Conservation (phyloP, 2,113 vertebrate genomes). For the Ahaetulla prasina region DNA sequence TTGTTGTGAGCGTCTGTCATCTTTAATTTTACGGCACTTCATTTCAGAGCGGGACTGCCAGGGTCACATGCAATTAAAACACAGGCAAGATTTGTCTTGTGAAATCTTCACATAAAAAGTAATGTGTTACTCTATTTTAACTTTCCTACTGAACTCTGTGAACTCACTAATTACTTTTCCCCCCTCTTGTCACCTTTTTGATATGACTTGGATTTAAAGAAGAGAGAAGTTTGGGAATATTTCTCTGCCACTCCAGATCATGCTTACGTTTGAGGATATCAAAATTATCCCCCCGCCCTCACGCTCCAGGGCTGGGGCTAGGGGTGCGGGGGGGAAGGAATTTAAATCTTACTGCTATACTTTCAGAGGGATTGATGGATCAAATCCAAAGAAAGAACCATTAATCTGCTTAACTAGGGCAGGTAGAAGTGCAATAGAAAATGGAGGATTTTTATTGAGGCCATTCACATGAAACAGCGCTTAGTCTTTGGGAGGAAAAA, state of each 20-base stretch:
- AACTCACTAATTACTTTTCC: slow-evolving; percentile 87
- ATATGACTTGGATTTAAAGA: slow-evolving; percentile 82
- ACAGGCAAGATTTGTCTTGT: slow-evolving; percentile 82
- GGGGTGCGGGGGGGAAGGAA: slow-evolving; percentile 53
- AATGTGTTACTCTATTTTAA: slow-evolving; percentile 86
- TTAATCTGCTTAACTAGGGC: slow-evolving; percentile 80
- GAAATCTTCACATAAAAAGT: slow-evolving; percentile 88
- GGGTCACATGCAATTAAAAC: slow-evolving; percentile 91
- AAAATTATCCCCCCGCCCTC: slow-evolving; percentile 67
- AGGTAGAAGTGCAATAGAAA: slow-evolving; percentile 72
- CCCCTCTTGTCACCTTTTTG: slow-evolving; percentile 83
- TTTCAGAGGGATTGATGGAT: slow-evolving; percentile 72
- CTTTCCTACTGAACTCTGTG: slow-evolving; percentile 82
- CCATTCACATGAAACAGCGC: slow-evolving; percentile 59
- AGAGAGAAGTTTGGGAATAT: slow-evolving; percentile 78
- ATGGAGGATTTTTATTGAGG: slow-evolving; percentile 64
- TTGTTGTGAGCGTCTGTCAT: slow-evolving; percentile 84
- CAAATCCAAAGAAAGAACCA: slow-evolving; percentile 73
- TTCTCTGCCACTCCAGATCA: slow-evolving; percentile 60
- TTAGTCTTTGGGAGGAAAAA: slow-evolving; percentile 54
- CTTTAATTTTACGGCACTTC: slow-evolving; percentile 86
- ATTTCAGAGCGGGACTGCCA: slow-evolving; percentile 82
- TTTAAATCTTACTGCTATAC: slow-evolving; percentile 71
- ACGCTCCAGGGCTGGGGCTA: slow-evolving; percentile 30
- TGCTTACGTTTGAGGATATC: slow-evolving; percentile 77